Conservation (phyloP, 2,797 vertebrate genomes). For the Gorsachius magnificus region DNA sequence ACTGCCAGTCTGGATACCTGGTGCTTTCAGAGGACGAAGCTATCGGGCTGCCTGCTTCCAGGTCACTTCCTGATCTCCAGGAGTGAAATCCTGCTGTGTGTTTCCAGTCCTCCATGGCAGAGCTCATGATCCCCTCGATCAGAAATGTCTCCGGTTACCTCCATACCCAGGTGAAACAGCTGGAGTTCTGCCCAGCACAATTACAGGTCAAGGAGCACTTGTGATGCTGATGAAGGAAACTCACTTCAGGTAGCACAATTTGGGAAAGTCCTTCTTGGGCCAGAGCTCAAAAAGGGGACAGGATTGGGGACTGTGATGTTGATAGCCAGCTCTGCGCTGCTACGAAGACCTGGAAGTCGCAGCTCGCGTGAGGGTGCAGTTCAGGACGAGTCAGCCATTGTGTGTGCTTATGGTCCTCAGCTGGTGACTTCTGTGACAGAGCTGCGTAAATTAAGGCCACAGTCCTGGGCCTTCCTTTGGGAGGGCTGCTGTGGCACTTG, state of each 20-base stretch:
- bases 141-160: not conserved
- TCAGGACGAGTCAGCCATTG: accelerated
- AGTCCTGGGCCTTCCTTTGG: not conserved
- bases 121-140: not conserved
- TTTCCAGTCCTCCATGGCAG: not conserved
- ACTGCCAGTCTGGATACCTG: not conserved
- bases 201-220: not conserved
- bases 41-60: not conserved
- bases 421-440: not conserved
- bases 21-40: not conserved
- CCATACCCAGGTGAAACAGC: not conserved
- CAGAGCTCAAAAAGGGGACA: not conserved
- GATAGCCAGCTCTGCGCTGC: accelerated
- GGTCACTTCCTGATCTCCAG: not conserved
- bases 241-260: not conserved
- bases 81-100: not conserved
- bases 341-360: not conserved
- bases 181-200: not conserved
- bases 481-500: not conserved
- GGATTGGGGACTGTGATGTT: accelerated
- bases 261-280: not conserved
- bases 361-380: not conserved
- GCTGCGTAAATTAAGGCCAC: not conserved
- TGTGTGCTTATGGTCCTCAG: not conserved
- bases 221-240: not conserved